phyloP scores from a whole-genome alignment of 2,797 vertebrate species.

The Uromys caudimaculatus region DNA sequence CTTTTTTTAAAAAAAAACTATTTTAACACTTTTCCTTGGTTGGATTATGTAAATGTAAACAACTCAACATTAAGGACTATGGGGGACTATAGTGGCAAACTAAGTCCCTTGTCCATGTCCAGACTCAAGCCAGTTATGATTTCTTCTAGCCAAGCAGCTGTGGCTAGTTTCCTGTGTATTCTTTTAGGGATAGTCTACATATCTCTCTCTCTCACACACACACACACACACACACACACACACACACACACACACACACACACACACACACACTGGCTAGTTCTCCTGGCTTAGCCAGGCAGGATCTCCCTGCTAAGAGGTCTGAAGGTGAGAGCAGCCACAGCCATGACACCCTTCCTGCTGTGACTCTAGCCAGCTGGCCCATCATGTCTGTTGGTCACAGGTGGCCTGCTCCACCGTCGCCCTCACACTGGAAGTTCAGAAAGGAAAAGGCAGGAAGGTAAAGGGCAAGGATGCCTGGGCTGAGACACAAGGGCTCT shows the following conservation, averaged over 20 bases:
- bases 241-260: background rate
- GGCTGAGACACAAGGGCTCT: background rate
- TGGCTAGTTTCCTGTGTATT: background rate
- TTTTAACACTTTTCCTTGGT: background rate
- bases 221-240: background rate
- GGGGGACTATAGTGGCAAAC: background rate
- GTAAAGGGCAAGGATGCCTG: background rate
- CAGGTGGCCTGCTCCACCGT: background rate
- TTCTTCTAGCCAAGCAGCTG: background rate
- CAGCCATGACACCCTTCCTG: fast-evolving
- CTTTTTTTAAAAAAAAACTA: background rate
- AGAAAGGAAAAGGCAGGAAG: slow-evolving; percentile 27
- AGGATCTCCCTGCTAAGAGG: background rate
- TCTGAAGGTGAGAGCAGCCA: background rate
- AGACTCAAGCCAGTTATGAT: background rate
- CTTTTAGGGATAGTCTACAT: background rate
- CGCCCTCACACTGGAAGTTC: background rate
- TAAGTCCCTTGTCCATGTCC: background rate
- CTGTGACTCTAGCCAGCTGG: background rate
- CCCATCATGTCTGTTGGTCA: background rate
- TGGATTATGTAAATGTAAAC: slow-evolving; percentile 15
- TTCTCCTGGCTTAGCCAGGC: background rate
- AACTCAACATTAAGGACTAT: slow-evolving; percentile 35
- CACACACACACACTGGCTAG: background rate
- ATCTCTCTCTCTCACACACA: background rate